Evolutionary conservation across 2,113 vertebrate genomes (phyloP).

Genomic region (Cinclus cinclus): DNA sequence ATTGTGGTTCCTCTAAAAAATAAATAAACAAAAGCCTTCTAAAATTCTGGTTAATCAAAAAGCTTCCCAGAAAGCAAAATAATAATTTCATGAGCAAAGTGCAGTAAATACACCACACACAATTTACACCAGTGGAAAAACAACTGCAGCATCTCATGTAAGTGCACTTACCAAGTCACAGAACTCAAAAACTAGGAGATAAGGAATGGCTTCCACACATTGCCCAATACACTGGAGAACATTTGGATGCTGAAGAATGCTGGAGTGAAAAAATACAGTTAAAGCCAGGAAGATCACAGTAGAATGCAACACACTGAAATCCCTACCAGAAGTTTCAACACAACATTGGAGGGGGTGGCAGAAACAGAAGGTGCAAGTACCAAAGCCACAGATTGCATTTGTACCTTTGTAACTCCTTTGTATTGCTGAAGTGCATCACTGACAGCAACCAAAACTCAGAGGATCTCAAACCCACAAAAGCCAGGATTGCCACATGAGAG

Average conservation of each 20-base stretch:
- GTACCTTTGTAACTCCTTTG: neutral
- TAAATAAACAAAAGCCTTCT: neutral
- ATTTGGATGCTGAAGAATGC: slow-evolving; percentile 89
- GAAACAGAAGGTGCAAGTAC: neutral
- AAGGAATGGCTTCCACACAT: slow-evolving; percentile 93
- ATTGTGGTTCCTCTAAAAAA: neutral
- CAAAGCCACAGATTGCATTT: neutral
- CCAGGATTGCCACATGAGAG: neutral
- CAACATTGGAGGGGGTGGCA: neutral
- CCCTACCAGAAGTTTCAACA: neutral
- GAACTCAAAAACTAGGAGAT: slow-evolving; percentile 93
- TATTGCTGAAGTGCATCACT: neutral
- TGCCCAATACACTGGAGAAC: slow-evolving; percentile 93
- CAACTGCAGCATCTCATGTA: neutral
- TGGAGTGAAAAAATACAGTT: slow-evolving; percentile 27
- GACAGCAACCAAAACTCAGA: neutral
- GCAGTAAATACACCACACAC: neutral
- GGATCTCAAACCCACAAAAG: neutral
- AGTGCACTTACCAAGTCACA: slow-evolving; percentile 91
- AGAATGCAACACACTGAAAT: neutral
- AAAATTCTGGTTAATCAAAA: neutral
- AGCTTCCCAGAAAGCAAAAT: neutral
- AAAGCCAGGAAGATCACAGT: neutral
- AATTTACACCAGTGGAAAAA: neutral
- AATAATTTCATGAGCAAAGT: neutral